Evolutionary conservation across 2,113 vertebrate genomes (phyloP).

Genomic region (Parotia lawesii): DNA sequence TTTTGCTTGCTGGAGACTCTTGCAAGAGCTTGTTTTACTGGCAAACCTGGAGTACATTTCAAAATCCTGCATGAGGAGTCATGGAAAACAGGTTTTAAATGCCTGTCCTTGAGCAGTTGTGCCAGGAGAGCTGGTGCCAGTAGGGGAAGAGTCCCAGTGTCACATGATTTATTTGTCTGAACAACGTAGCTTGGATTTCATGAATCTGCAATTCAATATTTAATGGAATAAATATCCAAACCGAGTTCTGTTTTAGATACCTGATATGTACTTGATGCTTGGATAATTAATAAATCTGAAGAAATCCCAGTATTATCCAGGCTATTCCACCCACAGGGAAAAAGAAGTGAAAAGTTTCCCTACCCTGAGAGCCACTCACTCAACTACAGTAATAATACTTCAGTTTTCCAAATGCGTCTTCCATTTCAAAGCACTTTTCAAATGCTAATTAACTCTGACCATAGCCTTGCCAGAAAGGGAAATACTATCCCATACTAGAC

Average conservation of each 20-base stretch:
- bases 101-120: not conserved
- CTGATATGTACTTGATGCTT: not conserved
- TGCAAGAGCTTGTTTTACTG: conserved; percentile 13
- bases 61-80: not conserved
- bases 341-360: not conserved
- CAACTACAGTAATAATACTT: not conserved
- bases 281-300: conserved; percentile 20
- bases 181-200: not conserved
- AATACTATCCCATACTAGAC: conserved; percentile 18
- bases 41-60: not conserved
- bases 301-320: not conserved
- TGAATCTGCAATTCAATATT: not conserved
- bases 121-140: not conserved
- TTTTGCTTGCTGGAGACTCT: not conserved
- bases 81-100: conserved; percentile 35
- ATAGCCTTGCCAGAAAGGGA: conserved; percentile 5
- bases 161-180: conserved; percentile 20
- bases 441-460: conserved; percentile 22
- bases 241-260: not conserved
- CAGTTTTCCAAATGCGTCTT: conserved; percentile 24
- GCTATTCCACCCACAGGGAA: not conserved
- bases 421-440: conserved; percentile 56
- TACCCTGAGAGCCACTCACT: not conserved
- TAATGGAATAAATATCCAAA: not conserved
- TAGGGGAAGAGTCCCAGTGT: not conserved